Base-by-base conservation (phyloP, 2,888 invertebrate genomes). In the Nymphalis urticae region DNA sequence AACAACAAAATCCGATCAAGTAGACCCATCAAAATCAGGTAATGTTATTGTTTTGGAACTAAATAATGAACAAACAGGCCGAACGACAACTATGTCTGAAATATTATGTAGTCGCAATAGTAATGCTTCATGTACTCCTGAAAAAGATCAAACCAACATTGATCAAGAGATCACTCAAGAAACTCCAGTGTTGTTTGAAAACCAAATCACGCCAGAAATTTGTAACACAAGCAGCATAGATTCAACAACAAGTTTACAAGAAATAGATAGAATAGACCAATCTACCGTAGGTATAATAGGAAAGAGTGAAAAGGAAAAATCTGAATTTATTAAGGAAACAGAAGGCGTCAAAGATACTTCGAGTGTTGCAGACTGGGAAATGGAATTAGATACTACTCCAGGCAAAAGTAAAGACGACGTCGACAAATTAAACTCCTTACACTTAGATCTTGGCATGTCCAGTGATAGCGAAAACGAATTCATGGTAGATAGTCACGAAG, bases 311-410 rank as follows among this genome's bases (percentile, higher is more conserved):
- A 84, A 84, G 48, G 73, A 75, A 2, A 88, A 88, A 76, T 77
- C 84, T 2, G 85, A 76, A 71, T 85, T 80, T 71, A 79, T 76
- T 61, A 89, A 90, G 74, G 85, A 86, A 62, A 79, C 80, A 0
- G 88, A 86, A n/a, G 83, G 77, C 24, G 83, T 77, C 3, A 90
- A 90, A 72, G 88, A 89, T 70, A 84, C 90, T 24, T 87, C 92
- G 62, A 89, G 87, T 72, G 89, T 89, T 66, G 88, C 92, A 2
- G 94, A 94, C 75, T 95, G 94, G 94, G 94, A 94, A 80, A 93
- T 94, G 87, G 94, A 94, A 77, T 80, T 94, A 56, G 94, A 94
- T 71, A 92, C 94, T 48, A 93, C 86, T 21, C 79, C 87, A n/a
- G 82, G 85, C 47, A 92, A 91, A 71, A 87, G 85, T 21, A 92